Percentiles rank a stretch among this genome's conserved stretches.
Evolutionary conservation across 2,113 vertebrate species (phyloP).

Genomic region (Podarcis raffonei): DNA sequence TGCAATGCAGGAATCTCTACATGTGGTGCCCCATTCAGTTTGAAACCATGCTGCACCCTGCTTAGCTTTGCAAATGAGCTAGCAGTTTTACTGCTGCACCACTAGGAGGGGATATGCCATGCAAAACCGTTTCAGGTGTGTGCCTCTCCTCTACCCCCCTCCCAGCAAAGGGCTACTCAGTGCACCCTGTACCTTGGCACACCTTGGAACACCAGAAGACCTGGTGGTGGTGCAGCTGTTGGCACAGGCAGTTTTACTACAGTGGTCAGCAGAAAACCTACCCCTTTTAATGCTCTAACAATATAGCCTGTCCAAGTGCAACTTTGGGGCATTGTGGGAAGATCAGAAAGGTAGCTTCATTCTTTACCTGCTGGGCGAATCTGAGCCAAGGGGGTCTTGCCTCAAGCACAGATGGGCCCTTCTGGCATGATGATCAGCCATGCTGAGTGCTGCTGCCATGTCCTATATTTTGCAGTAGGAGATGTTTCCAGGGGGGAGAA

Average conservation of each 20-base stretch:
- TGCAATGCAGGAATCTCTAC: no score
- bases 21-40: no score
- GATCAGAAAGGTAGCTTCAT: neutral
- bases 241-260: neutral
- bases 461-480: neutral
- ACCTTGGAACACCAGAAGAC: neutral
- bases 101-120: neutral
- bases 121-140: neutral
- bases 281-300: neutral
- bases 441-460: neutral
- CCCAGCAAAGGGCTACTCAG: neutral
- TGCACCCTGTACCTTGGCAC: neutral
- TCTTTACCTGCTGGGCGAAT: neutral
- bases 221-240: neutral
- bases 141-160: neutral
- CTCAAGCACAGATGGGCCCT: neutral
- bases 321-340: neutral
- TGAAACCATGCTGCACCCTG: no score
- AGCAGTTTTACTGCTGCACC: no score
- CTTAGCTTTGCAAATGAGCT: no score
- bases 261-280: neutral
- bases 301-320: neutral
- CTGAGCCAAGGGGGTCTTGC: neutral
- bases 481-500: neutral
- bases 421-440: neutral